Conservation (phyloP, 2,113 vertebrate species). For the Tragelaphus imberbis region DNA sequence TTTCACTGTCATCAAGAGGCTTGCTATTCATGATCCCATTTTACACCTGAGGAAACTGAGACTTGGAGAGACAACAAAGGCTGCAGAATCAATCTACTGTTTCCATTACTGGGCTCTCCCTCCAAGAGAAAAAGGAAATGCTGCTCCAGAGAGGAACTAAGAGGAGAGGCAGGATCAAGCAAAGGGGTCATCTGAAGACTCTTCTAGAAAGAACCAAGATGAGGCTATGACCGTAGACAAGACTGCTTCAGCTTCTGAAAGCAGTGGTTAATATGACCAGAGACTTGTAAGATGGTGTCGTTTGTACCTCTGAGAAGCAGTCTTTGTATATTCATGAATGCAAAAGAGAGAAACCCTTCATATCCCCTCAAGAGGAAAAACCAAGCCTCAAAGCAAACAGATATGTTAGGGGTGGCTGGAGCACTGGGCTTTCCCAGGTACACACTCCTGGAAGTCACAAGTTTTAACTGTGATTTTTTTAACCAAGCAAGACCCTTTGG, state of each 20-base stretch:
- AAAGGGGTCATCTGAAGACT: background rate
- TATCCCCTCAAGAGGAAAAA: background rate
- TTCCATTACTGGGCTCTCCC: background rate
- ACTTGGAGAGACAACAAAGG: background rate
- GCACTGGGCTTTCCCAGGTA: background rate
- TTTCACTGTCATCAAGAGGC: no score
- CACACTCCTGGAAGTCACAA: background rate
- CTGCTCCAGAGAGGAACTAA: background rate
- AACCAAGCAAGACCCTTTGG: background rate
- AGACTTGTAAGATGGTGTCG: background rate
- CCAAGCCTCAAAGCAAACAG: background rate
- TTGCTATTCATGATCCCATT: background rate
- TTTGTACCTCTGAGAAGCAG: background rate
- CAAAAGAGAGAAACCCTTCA: fast-evolving
- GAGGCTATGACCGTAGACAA: background rate
- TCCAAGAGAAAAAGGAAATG: background rate
- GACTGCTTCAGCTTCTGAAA: background rate
- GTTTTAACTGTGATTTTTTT: background rate
- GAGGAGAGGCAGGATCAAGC: background rate
- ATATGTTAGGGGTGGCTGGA: background rate
- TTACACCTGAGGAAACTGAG: background rate
- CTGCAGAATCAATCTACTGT: background rate
- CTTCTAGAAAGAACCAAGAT: background rate
- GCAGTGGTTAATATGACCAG: background rate
- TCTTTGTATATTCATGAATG: background rate